Evolutionary conservation across 2,888 invertebrate species (phyloP).

Genomic region (Acleris emargana): DNA sequence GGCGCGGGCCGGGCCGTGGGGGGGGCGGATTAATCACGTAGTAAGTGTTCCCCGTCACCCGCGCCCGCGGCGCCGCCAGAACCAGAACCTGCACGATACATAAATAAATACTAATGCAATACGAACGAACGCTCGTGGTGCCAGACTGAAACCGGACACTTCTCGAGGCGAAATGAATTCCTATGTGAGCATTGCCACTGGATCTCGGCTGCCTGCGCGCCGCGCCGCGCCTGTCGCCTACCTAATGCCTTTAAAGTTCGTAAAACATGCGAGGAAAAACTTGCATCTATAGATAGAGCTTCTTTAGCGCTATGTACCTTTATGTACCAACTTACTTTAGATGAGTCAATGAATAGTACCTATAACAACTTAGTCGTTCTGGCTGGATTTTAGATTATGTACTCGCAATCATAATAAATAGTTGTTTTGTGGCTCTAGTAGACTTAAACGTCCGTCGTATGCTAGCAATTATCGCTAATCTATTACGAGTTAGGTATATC

Average conservation of each 20-base stretch:
- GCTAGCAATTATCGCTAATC: too few relatives aligned
- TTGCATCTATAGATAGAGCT: conserved; percentile 16
- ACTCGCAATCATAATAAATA: too few relatives aligned
- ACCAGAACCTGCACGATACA: conserved; percentile 78
- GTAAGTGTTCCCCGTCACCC: conserved; percentile 77
- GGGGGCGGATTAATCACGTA: conserved; percentile 80
- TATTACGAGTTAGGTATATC: too few relatives aligned
- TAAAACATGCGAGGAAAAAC: conserved; percentile 27
- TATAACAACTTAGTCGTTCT: not conserved
- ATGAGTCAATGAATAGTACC: not conserved
- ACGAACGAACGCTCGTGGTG: conserved; percentile 67
- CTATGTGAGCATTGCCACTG: conserved; percentile 75
- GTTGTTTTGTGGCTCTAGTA: too few relatives aligned
- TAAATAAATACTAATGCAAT: conserved; percentile 80
- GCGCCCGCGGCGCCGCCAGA: conserved; percentile 59
- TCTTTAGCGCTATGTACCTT: conserved; percentile 7
- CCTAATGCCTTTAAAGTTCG: conserved; percentile 27
- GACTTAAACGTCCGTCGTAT: too few relatives aligned
- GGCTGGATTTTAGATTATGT: not conserved
- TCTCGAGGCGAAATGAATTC: conserved; percentile 76
- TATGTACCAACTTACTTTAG: not conserved
- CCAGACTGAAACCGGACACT: conserved; percentile 83
- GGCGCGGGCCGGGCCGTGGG: conserved; percentile 54
- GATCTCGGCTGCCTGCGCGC: conserved; percentile 51
- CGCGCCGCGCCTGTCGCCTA: conserved; percentile 44